Percentiles rank a stretch among this genome's conserved stretches.
These are phyloP conservation scores for Ryuthela nishihirai DNA, from an alignment of 2,888 invertebrate genomes.

Conservation along the genomic window DNA sequence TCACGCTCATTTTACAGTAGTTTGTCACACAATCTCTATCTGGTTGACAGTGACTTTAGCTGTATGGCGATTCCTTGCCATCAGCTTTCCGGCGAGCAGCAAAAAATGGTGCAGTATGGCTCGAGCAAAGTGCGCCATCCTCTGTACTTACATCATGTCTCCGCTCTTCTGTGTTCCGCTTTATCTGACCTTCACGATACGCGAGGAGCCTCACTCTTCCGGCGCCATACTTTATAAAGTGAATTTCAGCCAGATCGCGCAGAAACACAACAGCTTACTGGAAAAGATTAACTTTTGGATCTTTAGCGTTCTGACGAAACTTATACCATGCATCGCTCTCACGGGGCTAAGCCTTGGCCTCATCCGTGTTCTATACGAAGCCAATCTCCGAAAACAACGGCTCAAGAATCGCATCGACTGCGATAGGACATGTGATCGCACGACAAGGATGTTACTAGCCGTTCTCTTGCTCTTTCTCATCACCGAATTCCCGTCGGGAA, in stretches of 20 bases:
- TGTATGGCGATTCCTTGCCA: too few species aligned
- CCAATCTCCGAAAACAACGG: constrained; percentile 40
- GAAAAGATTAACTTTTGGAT: constrained; percentile 74
- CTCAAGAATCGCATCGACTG: constrained; percentile 24
- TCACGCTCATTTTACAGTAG: too few species aligned
- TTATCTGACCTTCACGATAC: constrained; percentile 70
- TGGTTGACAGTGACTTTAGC: too few species aligned
- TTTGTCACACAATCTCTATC: too few species aligned
- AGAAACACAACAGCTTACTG: constrained; percentile 56
- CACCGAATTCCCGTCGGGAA: constrained; percentile 81
- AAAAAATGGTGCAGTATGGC: constrained; percentile 63
- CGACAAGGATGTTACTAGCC: constrained; percentile 82
- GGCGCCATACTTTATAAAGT: constrained; percentile 49
- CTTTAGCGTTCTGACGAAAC: constrained; percentile 86
- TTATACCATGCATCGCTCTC: constrained; percentile 81
- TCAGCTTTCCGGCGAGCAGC: too few species aligned
- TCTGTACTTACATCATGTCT: constrained; percentile 73
- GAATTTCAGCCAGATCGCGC: constrained; percentile 61
- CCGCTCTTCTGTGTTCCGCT: constrained; percentile 81
- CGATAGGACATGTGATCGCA: constrained; percentile 60
- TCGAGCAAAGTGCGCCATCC: constrained; percentile 71
- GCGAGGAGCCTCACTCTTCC: constrained; percentile 6
- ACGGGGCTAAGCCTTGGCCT: constrained; percentile 60
- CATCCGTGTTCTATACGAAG: constrained; percentile 44
- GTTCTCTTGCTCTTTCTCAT: constrained; percentile 78